Evolutionary conservation across 1,140 invertebrate species (phyloP).

Genomic region (Eufriesea mexicana): DNA sequence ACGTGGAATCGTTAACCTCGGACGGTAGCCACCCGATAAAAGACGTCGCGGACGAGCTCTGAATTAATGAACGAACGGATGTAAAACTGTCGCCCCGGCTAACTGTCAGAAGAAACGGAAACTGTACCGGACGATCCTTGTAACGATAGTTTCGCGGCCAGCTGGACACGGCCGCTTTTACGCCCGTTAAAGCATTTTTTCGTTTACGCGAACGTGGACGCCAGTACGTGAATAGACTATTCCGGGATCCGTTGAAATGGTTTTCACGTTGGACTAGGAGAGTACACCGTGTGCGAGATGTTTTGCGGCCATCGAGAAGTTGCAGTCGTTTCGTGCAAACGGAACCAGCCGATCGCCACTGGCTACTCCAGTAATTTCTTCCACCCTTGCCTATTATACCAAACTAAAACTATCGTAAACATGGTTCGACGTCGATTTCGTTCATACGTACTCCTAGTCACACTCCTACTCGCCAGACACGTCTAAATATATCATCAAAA

Average conservation of each 20-base stretch:
- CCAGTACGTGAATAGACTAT: background rate
- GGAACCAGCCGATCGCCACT: background rate
- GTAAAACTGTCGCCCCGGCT: constrained; percentile 56
- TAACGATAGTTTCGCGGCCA: constrained; percentile 32
- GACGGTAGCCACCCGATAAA: constrained; percentile 49
- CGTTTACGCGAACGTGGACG: background rate
- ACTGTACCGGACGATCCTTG: constrained; percentile 6
- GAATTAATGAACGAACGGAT: constrained; percentile 64
- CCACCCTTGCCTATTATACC: too few species aligned
- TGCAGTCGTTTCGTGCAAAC: background rate
- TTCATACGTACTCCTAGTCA: too few species aligned
- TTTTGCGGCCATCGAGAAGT: background rate
- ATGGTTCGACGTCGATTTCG: too few species aligned
- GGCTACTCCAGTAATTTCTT: too few species aligned
- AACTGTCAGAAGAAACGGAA: constrained; percentile 50
- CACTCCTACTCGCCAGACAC: too few species aligned
- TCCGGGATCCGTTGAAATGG: background rate
- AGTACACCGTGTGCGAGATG: background rate
- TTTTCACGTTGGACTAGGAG: background rate
- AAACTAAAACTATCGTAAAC: too few species aligned
- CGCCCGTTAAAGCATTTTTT: background rate
- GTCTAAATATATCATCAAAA: too few species aligned
- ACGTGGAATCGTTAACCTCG: constrained; percentile 64
- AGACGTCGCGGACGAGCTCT: constrained; percentile 63
- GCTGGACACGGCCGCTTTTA: background rate